Conservation (phyloP, 1,140 invertebrate species). For the Pachyrhynchus sulphureomaculatus region DNA sequence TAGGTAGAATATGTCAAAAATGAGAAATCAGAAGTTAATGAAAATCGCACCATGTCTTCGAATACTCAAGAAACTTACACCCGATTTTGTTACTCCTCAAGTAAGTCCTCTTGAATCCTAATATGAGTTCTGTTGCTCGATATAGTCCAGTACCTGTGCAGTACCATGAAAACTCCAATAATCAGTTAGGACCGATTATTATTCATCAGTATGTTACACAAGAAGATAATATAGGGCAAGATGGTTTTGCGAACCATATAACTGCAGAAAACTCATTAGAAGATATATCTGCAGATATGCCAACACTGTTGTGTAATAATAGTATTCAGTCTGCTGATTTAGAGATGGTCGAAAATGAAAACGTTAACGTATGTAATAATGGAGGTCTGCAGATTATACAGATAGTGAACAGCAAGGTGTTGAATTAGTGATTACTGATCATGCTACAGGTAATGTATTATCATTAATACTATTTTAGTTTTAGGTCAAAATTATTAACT, state of each 20-base stretch:
- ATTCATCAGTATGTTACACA: conserved; percentile 51
- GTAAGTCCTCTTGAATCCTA: conserved; percentile 61
- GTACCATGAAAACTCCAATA: conserved; percentile 50
- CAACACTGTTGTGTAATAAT: conserved; percentile 41
- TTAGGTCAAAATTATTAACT: no score
- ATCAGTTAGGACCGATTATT: conserved; percentile 57
- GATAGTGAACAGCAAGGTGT: conserved; percentile 44
- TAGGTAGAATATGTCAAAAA: conserved; percentile 61
- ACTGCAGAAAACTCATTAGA: conserved; percentile 28
- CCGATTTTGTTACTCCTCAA: conserved; percentile 56
- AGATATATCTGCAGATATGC: conserved; percentile 27
- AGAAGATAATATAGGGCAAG: conserved; percentile 17
- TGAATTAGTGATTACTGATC: conserved; percentile 50
- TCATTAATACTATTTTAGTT: no score
- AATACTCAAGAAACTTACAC: conserved; percentile 53
- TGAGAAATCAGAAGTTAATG: conserved; percentile 47
- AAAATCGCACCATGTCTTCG: neutral
- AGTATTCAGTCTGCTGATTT: conserved; percentile 45
- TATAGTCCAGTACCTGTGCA: conserved; percentile 54
- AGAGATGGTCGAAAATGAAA: conserved; percentile 42
- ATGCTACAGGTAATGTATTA: conserved; percentile 46
- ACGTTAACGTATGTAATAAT: conserved; percentile 1
- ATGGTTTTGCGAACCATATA: conserved; percentile 27
- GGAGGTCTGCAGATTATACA: conserved; percentile 18
- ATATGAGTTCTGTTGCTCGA: conserved; percentile 60